Conservation (phyloP, 2,113 vertebrate species). For the Hystrix brachyura region DNA sequence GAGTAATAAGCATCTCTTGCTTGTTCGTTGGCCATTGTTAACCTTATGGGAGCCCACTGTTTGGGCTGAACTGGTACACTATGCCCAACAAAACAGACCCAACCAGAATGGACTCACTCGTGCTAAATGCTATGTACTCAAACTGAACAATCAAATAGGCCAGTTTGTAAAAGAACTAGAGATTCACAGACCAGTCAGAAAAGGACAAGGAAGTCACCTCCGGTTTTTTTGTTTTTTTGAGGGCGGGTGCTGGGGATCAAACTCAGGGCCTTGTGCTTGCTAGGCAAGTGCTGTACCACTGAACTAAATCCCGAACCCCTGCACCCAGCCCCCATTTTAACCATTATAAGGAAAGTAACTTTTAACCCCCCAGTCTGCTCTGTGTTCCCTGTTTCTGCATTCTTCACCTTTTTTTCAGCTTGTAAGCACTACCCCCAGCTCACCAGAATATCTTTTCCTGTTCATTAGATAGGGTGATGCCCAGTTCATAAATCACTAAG, state of each 20-base stretch:
- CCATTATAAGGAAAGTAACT: neutral
- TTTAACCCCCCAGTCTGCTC: neutral
- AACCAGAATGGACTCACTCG: neutral
- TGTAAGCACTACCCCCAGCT: neutral
- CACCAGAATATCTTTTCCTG: neutral
- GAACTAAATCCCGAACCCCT: too few relatives aligned
- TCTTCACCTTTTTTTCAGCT: neutral
- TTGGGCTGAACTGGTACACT: neutral
- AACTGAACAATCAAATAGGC: neutral
- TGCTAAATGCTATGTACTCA: neutral
- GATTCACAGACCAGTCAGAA: neutral
- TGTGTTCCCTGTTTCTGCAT: neutral
- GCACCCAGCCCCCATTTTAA: neutral
- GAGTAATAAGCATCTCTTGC: neutral
- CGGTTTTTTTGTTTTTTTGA: too few relatives aligned
- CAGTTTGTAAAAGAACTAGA: neutral
- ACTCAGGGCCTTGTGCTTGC: too few relatives aligned
- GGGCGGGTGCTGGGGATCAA: too few relatives aligned
- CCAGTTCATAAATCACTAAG: neutral
- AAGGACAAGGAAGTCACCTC: neutral
- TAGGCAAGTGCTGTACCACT: too few relatives aligned
- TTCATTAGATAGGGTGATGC: neutral
- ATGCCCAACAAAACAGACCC: neutral
- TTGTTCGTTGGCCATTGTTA: neutral
- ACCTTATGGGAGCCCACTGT: neutral